phyloP scores from a whole-genome alignment of 2,113 vertebrate genomes.

The Dipodomys ordii region DNA sequence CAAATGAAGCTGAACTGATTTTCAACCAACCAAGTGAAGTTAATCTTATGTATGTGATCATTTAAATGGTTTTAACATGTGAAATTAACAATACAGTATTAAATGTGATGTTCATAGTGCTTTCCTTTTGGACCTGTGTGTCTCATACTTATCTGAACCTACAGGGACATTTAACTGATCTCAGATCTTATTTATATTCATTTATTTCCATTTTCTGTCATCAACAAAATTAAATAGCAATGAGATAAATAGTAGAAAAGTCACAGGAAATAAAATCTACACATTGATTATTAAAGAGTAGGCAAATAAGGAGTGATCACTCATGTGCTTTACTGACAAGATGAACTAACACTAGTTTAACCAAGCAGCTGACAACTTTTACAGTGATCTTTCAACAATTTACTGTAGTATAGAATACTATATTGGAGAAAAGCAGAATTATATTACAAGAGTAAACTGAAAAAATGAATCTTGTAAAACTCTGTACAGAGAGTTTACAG shows the following conservation, averaged over 20 bases:
- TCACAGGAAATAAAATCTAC: background rate
- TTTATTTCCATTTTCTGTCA: conserved; percentile 31
- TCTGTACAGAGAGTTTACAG: too few relatives aligned
- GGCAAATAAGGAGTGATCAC: background rate
- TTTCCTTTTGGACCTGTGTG: background rate
- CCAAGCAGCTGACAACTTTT: background rate
- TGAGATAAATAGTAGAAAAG: background rate
- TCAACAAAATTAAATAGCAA: background rate
- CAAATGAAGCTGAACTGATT: conserved; percentile 5
- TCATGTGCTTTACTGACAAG: background rate
- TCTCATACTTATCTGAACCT: conserved; percentile 20
- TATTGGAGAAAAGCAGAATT: background rate
- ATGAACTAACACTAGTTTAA: background rate
- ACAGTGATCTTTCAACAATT: background rate
- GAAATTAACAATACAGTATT: background rate
- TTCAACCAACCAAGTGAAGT: background rate
- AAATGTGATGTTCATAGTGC: background rate
- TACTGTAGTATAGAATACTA: background rate
- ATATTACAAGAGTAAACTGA: background rate
- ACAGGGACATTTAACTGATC: background rate
- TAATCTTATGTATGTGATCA: background rate
- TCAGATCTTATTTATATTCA: background rate
- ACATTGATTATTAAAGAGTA: background rate
- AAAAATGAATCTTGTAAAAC: background rate
- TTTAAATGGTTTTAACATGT: background rate